phyloP scores from a whole-genome alignment of 2,888 invertebrate species.

The Cephus spinipes region DNA sequence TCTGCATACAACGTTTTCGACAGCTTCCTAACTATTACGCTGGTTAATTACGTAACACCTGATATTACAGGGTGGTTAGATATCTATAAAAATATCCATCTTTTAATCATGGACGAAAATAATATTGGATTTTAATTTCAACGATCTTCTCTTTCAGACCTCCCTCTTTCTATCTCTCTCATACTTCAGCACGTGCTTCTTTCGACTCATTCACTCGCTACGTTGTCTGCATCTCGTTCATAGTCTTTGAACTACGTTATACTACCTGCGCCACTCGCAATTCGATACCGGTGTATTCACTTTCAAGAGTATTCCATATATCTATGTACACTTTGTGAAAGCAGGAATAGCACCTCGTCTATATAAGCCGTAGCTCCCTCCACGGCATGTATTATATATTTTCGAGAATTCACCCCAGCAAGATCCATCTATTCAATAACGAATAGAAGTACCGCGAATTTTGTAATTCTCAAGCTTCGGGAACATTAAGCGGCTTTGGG shows the following conservation, averaged over 20 bases:
- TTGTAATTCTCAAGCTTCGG: not conserved
- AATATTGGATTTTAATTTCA: no score
- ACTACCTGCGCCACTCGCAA: conserved; percentile 41
- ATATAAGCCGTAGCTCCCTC: not conserved
- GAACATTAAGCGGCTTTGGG: not conserved
- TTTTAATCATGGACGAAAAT: no score
- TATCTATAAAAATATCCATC: no score
- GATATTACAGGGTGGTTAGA: not conserved
- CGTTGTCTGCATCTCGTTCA: not conserved
- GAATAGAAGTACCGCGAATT: not conserved
- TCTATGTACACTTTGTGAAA: not conserved
- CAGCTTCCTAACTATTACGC: not conserved
- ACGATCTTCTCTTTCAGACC: no score
- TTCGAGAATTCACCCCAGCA: not conserved
- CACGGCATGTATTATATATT: not conserved
- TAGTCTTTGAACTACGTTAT: conserved; percentile 53
- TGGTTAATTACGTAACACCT: not conserved
- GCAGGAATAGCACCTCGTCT: not conserved
- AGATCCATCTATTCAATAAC: not conserved
- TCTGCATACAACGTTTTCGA: not conserved
- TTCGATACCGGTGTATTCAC: conserved; percentile 54
- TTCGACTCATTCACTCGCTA: not conserved
- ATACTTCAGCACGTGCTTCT: conserved; percentile 10
- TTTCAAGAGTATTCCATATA: conserved; percentile 54
- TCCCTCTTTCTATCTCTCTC: not conserved